phyloP scores from a whole-genome alignment of 2,797 vertebrate genomes.

The Clarias fuscus region DNA sequence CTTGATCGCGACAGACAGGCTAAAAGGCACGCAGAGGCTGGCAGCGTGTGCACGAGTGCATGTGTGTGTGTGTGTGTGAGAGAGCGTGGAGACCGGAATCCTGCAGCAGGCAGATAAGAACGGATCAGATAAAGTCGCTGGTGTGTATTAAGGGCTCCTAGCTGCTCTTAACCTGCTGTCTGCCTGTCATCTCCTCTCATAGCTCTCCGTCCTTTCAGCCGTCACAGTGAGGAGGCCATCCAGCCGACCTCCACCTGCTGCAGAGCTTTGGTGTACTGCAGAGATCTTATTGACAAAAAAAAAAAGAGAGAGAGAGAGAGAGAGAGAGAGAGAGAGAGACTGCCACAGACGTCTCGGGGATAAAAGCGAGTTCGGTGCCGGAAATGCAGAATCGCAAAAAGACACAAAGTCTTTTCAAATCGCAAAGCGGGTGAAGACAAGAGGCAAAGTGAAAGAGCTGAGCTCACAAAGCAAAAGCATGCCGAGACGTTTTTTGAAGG shows the following conservation, averaged over 20 bases:
- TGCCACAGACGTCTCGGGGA: neutral
- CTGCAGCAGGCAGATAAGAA: constrained; percentile 54
- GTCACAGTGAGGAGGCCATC: constrained; percentile 8
- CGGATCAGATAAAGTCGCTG: constrained; percentile 53
- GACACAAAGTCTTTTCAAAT: neutral
- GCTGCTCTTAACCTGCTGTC: constrained; percentile 40
- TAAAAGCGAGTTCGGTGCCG: neutral
- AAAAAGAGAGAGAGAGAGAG: neutral
- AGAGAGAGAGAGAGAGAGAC: too few relatives aligned
- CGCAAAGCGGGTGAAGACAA: neutral
- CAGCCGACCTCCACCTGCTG: constrained; percentile 8
- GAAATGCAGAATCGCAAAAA: constrained; percentile 5
- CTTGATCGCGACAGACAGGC: constrained; percentile 13
- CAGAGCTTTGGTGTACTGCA: neutral
- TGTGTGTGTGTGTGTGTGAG: neutral
- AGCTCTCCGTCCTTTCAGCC: constrained; percentile 7
- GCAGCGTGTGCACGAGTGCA: neutral
- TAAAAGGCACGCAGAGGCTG: constrained; percentile 37
- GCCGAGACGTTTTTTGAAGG: neutral
- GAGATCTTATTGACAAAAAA: neutral
- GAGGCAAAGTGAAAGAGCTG: constrained; percentile 19
- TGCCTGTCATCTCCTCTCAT: constrained; percentile 40
- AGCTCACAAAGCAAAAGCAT: neutral
- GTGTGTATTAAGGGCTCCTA: constrained; percentile 14
- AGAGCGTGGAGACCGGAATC: constrained; percentile 26